Evolutionary conservation across 2,888 invertebrate genomes (phyloP), one percentile per base, ranked within the genome.

Genomic region (Cremastinae sp.): DNA sequence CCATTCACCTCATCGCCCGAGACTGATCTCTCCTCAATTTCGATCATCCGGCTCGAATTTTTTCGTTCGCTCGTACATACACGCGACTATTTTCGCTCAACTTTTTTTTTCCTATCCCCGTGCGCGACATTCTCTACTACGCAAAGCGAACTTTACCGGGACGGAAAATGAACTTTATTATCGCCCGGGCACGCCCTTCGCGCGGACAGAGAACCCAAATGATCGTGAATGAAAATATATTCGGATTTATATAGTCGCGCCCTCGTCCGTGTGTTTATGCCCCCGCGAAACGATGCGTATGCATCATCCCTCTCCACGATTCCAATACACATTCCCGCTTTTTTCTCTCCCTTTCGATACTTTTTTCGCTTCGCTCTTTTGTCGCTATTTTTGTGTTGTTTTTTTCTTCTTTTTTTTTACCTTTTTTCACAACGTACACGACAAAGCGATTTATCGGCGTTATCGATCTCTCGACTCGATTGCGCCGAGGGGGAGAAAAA

Each of bases 1-100:
- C 64, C 47, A 71, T 76, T 65, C 20, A 18, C 43, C 8, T 38
- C 22, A 56, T 9, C n/a, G n/a, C n/a, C n/a, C n/a, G n/a, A n/a
- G n/a, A n/a, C n/a, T n/a, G n/a, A n/a, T n/a, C n/a, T n/a, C n/a
- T n/a, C n/a, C n/a, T n/a, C n/a, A n/a, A n/a, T n/a, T n/a, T n/a
- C n/a, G n/a, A n/a, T n/a, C n/a, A n/a, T n/a, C n/a, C n/a, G n/a
- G 36, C 56, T 54, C 28, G 14, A 36, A 49, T 47, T 22, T 22
- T 36, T 20, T 36, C 12, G 34, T 36, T 49, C 51, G n/a, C n/a
- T n/a, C n/a, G 16, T 41, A 18, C 45, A 38, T 70, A 54, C 43
- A 22, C 49, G 22, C n/a, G n/a, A n/a, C n/a, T 51, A 14, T 34
- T 28, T n/a, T 1, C 8, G 45, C 12, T 20, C 54, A 68, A 53